Base-by-base conservation (phyloP, 2,888 invertebrate species). In the Ptychoptera contaminata region DNA sequence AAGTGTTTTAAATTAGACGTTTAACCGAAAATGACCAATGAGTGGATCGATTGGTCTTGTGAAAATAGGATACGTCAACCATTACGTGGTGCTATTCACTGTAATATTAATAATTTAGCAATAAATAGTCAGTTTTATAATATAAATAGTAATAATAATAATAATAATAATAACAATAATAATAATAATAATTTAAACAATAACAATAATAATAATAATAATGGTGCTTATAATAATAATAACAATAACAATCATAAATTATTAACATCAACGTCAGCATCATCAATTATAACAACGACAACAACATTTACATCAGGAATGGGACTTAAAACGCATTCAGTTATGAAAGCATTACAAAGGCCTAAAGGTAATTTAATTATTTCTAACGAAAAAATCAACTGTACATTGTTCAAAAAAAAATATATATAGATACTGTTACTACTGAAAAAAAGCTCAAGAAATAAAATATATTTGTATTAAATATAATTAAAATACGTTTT, bases 1-100 rank as follows among this genome's bases (percentile, higher is more conserved):
- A 15, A 44, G 15, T 14, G 23, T 30, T 37, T 16, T 23, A 23
- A 23, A 23, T 23, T 23, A 5, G 23, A 23, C 23, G 23, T 23
- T 23, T 23, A 23, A 23, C 23, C 7, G 7, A 52, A 53, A 45
- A 64, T 64, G 64, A 64, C 64, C 53, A 65, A 64, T 55, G 64
- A 64, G 52, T 64, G 65, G 64, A 62, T 64, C 47, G 62, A 64
- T 55, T 65, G 62, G 62, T 56, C 57, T 47, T 46, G 45, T 40
- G 64, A 63, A 54, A 58, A 58, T 53, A 58, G 63, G 47, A 56
- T 62, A 54, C 56, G 62, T 54, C 57, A 58, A 31, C 63, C 64
- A 9, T 47, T 62, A 42, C 49, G 62, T 45, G 46, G 46, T 41
- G 23, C 23, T 23, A 23, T 23, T 23, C 23, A 23, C 23, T 23